Evolutionary conservation across 2,113 vertebrate genomes (phyloP), one percentile per base, ranked within the genome.

Genomic region (Cyprinodon tularosa): DNA sequence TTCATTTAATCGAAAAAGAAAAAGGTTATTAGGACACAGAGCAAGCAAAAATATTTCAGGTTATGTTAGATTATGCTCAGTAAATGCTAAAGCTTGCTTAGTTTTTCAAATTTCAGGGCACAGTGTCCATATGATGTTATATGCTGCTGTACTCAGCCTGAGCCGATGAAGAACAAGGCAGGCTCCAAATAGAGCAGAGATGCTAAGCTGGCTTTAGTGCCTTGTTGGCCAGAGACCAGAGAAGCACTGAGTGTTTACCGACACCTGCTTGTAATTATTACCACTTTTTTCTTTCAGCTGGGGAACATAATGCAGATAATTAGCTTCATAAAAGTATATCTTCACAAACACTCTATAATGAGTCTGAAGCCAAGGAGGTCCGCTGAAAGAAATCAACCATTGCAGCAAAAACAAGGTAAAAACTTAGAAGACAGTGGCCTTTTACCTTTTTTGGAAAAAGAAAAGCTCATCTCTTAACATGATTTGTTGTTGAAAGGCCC

Each of bases 181-280:
- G 61, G 37, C 37, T 4, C 70, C 77, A 86, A 83, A 83, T 72
- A 83, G 48, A 67, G 62, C 74, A 69, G 42, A 60, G 69, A 83
- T 37, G 83, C 72, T 84, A 76, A 80, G 76, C 68, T 71, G 71
- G 62, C 75, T 82, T 84, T 84, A 68, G 60, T 65, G 71, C 53
- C 67, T 47, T 64, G 10, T 48, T 71, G 72, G 59, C 77, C 66
- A 47, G 71, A 74, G 72, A 81, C 66, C 62, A 68, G 68, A 66
- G 53, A 82, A 8, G 64, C 38, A 57, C 50, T 12, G 53, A 77
- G 66, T 38, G 14, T 82, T 78, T 65, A 62, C 65, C 10, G 65
- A 75, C 69, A 69, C 45, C 72, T 68, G 38, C 57, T 72, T 76
- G 40, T 62, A 3, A 79, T 77, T 72, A 57, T 67, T 45, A 9